Evolutionary conservation across 2,113 vertebrate species (phyloP), one percentile per base, ranked within the genome.

Genomic region (Barbus barbus): DNA sequence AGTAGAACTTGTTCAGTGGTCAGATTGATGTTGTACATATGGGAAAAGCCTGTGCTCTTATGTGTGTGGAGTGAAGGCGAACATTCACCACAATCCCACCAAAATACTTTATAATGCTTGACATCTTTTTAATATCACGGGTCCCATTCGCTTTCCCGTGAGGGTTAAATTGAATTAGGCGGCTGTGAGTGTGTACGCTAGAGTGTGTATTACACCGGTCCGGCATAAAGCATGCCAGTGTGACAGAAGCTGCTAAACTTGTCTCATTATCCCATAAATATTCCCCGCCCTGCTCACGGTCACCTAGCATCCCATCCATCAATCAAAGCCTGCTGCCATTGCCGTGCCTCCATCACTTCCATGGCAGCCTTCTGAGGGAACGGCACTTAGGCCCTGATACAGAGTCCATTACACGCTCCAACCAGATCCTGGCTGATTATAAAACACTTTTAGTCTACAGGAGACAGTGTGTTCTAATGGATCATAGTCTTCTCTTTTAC

Each of bases 81-180:
- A 71, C 79, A 56, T 82, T 71, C 60, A 81, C 41, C 44, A 31
- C 63, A 69, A 38, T 82, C 63, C 63, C 63, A 53, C 80, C 79
- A 82, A 71, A 69, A 82, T 85, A 65, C 80, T 87, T 76, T 83
- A 71, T 87, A 79, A 76, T 73, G 22, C 74, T 51, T 79, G 79
- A 82, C 79, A 85, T 83, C 83, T 85, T 58, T 85, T 82, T 87
- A 85, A 87, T 85, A 83, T 67, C 74, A 75, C 6, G 5, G 26
- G 26, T 24, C 44, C 22, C 73, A n/a, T 75, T 44, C 18, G 63
- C 44, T 71, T 71, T 36, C 65, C 31, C 28, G 3, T 51, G 65
- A 71, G 80, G 44, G 63, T 82, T 69, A 69, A 71, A 81, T 80
- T 80, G 78, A 80, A 80, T 65, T 80, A 7, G 26, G 48, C 6